These are phyloP conservation scores for Drosophila auraria DNA, from an alignment of 1,140 invertebrate genomes.

Conservation along the genomic window DNA sequence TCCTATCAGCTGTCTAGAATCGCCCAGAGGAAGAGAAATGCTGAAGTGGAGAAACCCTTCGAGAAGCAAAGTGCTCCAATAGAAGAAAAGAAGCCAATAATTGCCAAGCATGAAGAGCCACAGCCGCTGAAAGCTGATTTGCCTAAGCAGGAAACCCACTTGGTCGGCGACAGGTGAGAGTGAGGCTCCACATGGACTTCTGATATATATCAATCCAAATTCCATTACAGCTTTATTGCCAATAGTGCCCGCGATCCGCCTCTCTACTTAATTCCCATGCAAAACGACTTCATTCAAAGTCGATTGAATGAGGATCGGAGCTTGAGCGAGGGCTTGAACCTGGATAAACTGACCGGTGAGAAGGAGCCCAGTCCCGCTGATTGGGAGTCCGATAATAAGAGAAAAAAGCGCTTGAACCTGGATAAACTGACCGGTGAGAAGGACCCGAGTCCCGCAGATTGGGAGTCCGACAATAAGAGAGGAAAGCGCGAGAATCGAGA, in stretches of 20 bases:
- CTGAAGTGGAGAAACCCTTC: background rate
- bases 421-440: conserved; percentile 20
- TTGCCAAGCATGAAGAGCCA: conserved; percentile 8
- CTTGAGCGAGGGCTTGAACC: conserved; percentile 48
- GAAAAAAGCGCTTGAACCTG: conserved; percentile 45
- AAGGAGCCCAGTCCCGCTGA: background rate
- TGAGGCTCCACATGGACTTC: background rate
- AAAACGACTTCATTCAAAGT: conserved; percentile 42
- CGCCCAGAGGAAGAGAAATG: conserved; percentile 6
- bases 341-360: conserved; percentile 24
- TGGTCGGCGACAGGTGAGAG: conserved; percentile 57
- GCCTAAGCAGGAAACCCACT: conserved; percentile 12
- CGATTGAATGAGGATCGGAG: conserved; percentile 37
- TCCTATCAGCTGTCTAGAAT: background rate
- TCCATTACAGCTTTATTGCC: conserved; percentile 54
- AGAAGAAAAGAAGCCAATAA: background rate
- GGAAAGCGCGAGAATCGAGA: conserved; percentile 52
- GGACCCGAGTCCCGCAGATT: background rate
- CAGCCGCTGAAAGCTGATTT: background rate
- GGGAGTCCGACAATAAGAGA: conserved; percentile 21
- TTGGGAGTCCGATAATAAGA: conserved; percentile 11
- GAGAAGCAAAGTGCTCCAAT: background rate
- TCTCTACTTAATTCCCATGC: conserved; percentile 48
- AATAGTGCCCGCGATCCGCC: conserved; percentile 57
- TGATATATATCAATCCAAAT: background rate